These are phyloP conservation scores for Chymomyza fuscimana DNA, from an alignment of 2,888 invertebrate species.

Conservation along the genomic window DNA sequence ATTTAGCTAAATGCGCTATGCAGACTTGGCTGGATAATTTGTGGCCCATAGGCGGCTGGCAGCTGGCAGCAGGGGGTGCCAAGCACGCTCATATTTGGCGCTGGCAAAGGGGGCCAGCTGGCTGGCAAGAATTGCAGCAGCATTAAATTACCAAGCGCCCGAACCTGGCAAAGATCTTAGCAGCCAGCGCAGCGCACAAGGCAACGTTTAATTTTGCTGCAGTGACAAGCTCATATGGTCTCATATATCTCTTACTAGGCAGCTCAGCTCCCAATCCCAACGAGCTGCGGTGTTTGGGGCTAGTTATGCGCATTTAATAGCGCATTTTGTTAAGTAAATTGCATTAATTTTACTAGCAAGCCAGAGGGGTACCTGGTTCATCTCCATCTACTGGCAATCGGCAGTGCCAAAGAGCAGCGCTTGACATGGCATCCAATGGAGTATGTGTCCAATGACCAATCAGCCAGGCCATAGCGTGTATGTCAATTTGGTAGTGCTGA, in stretches of 20 bases:
- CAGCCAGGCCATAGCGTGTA: conserved; percentile 33
- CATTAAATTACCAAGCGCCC: conserved; percentile 63
- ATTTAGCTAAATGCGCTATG: conserved; percentile 70
- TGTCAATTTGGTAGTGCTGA: conserved; percentile 69
- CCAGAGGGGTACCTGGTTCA: conserved; percentile 4
- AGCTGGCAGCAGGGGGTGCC: conserved; percentile 3
- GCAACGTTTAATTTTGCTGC: conserved; percentile 41
- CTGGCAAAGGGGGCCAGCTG: conserved; percentile 21
- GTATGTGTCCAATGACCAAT: conserved; percentile 1
- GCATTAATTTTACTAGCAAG: conserved; percentile 64
- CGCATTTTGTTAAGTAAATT: conserved; percentile 67
- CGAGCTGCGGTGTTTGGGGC: not conserved
- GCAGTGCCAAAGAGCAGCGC: not conserved
- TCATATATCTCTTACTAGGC: conserved; percentile 21
- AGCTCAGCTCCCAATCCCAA: not conserved
- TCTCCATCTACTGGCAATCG: not conserved
- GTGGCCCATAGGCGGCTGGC: conserved; percentile 48
- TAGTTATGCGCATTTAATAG: conserved; percentile 60
- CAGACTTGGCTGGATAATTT: conserved; percentile 67
- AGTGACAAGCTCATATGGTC: conserved; percentile 67
- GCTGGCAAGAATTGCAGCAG: conserved; percentile 48
- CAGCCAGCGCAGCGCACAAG: conserved; percentile 51
- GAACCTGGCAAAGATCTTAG: conserved; percentile 11
- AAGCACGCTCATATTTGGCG: conserved; percentile 2
- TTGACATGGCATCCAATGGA: not conserved